phyloP scores from a whole-genome alignment of 2,797 vertebrate species.

The Xiphorhynchus erythropygius region DNA sequence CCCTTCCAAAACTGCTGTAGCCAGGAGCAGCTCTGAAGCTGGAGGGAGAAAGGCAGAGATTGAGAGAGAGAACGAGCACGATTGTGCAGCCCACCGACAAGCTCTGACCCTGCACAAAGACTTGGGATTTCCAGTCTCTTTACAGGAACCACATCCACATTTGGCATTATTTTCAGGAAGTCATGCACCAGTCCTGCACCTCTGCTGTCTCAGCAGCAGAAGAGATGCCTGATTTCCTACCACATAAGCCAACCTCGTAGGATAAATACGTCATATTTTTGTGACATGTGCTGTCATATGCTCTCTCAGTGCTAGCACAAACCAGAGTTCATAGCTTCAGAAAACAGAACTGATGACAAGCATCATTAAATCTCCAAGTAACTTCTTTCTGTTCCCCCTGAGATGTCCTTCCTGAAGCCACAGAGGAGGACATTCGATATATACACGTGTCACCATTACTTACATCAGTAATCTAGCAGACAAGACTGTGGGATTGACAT shows the following conservation, averaged over 20 bases:
- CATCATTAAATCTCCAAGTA: background rate
- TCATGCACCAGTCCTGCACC: background rate
- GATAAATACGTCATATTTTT: background rate
- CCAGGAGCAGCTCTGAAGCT: background rate
- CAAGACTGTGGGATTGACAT: background rate
- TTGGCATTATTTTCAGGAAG: background rate
- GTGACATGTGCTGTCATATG: background rate
- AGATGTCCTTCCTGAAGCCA: slow-evolving; percentile 25
- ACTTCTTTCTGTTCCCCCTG: rapidly evolving
- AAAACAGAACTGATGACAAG: background rate
- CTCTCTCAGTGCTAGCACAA: background rate
- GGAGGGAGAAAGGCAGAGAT: rapidly evolving
- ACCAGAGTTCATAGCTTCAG: background rate
- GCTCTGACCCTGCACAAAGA: background rate
- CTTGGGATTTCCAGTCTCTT: background rate
- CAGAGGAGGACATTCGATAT: background rate
- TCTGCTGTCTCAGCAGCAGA: background rate
- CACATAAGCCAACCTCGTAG: background rate
- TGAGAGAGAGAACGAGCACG: background rate
- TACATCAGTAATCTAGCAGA: slow-evolving; percentile 28
- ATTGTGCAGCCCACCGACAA: background rate
- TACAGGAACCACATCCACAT: background rate
- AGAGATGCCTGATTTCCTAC: background rate
- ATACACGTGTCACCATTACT: background rate
- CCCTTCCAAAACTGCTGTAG: background rate